Conservation (phyloP, 2,888 invertebrate species). For the Thereva unica region DNA sequence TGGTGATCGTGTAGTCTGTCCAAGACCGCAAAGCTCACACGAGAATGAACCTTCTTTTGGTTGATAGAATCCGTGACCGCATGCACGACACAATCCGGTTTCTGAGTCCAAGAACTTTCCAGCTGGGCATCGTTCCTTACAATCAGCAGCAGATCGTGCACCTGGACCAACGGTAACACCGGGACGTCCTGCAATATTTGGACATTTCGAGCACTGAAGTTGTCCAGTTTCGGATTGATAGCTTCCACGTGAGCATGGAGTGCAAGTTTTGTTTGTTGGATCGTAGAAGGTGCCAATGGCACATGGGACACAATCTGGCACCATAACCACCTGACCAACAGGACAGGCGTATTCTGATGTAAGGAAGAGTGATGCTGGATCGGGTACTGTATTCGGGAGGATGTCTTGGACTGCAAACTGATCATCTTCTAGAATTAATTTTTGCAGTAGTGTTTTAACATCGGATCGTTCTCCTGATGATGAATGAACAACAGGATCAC, state of each 20-base stretch:
- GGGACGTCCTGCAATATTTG: conserved; percentile 83
- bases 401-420: conserved; percentile 92
- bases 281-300: conserved; percentile 88
- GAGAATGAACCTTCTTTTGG: conserved; percentile 88
- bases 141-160: conserved; percentile 84
- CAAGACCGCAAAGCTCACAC: conserved; percentile 85
- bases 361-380: conserved; percentile 85
- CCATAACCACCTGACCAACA: conserved; percentile 90
- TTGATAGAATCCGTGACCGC: conserved; percentile 94
- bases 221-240: conserved; percentile 95
- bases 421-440: conserved; percentile 89
- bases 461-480: conserved; percentile 85
- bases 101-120: conserved; percentile 92
- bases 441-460: conserved; percentile 82
- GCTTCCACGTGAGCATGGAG: conserved; percentile 83
- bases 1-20: conserved; percentile 87
- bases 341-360: conserved; percentile 92
- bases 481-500: conserved; percentile 86
- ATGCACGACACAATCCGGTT: conserved; percentile 85
- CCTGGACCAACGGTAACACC: conserved; percentile 88
- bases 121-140: conserved; percentile 91
- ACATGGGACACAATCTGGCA: conserved; percentile 92
- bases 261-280: conserved; percentile 74
- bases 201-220: conserved; percentile 85
- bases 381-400: conserved; percentile 91